phyloP scores from a whole-genome alignment of 2,888 invertebrate genomes.

The Ophion ventricosus region DNA sequence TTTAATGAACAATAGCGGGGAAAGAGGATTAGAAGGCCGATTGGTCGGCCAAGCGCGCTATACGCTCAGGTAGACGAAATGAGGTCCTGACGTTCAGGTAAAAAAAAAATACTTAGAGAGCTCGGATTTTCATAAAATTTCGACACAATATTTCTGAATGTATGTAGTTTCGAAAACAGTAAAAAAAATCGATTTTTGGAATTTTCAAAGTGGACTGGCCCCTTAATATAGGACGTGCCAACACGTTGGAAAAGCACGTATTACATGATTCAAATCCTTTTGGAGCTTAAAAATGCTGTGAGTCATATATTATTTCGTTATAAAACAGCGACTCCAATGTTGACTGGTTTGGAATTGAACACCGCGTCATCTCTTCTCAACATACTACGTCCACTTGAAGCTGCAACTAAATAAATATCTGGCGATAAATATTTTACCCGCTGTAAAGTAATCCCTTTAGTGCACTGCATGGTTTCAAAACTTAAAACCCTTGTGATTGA shows the following conservation, averaged over 20 bases:
- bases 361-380: slow-evolving; percentile 70
- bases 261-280: slow-evolving; percentile 11
- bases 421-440: slow-evolving; percentile 75
- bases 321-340: slow-evolving; percentile 74
- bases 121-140: too few species aligned
- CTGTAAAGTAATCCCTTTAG: slow-evolving; percentile 72
- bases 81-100: too few species aligned
- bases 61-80: too few species aligned
- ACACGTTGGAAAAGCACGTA: slow-evolving; percentile 18
- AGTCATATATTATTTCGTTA: slow-evolving; percentile 73
- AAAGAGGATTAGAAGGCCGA: too few species aligned
- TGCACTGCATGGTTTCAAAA: slow-evolving; percentile 66
- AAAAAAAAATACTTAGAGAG: too few species aligned
- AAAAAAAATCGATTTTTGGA: too few species aligned
- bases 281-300: slow-evolving; percentile 66
- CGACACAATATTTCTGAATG: too few species aligned
- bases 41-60: too few species aligned
- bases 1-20: too few species aligned
- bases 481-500: slow-evolving; percentile 27
- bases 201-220: too few species aligned
- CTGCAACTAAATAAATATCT: slow-evolving; percentile 76
- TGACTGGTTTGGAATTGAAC: slow-evolving; percentile 72
- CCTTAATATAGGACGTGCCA: slow-evolving; percentile 9
- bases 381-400: slow-evolving; percentile 74
- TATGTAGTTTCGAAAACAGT: too few species aligned